Evolutionary conservation across 2,888 invertebrate genomes (phyloP).

Genomic region (Leptopterna dolabrata): DNA sequence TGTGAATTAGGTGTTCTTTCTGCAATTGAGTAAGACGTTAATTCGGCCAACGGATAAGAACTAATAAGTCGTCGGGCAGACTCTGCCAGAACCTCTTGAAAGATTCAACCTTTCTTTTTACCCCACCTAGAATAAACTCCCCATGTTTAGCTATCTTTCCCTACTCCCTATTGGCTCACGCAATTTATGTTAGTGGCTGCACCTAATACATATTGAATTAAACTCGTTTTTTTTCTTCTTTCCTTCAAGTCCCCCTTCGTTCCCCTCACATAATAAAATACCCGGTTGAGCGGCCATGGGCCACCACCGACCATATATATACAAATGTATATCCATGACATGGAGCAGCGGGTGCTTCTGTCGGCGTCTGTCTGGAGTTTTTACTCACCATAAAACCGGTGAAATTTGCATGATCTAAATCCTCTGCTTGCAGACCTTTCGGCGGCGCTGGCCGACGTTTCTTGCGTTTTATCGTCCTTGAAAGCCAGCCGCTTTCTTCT

Average conservation of each 20-base stretch:
- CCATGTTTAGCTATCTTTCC: neutral
- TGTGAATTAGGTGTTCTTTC: too few relatives aligned
- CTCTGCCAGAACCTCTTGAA: neutral
- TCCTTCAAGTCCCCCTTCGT: neutral
- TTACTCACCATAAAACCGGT: neutral
- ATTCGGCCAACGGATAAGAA: too few relatives aligned
- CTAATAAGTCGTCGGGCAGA: too few relatives aligned
- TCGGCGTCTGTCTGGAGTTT: neutral
- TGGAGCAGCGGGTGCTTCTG: neutral
- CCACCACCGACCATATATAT: neutral
- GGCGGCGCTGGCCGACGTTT: neutral
- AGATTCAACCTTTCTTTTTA: neutral
- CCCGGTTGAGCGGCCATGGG: neutral
- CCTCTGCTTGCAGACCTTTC: neutral
- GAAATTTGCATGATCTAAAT: neutral
- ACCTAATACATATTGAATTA: slow-evolving; percentile 2
- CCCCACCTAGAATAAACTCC: neutral
- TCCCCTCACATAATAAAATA: neutral
- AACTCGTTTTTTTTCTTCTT: neutral
- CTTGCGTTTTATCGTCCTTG: neutral
- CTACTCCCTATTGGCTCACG: neutral
- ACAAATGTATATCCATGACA: too few relatives aligned
- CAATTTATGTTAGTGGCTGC: neutral
- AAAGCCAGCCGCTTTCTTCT: neutral
- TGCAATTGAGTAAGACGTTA: too few relatives aligned